Evolutionary conservation across 2,113 vertebrate genomes (phyloP).

Genomic region (Spilogale gracilis): DNA sequence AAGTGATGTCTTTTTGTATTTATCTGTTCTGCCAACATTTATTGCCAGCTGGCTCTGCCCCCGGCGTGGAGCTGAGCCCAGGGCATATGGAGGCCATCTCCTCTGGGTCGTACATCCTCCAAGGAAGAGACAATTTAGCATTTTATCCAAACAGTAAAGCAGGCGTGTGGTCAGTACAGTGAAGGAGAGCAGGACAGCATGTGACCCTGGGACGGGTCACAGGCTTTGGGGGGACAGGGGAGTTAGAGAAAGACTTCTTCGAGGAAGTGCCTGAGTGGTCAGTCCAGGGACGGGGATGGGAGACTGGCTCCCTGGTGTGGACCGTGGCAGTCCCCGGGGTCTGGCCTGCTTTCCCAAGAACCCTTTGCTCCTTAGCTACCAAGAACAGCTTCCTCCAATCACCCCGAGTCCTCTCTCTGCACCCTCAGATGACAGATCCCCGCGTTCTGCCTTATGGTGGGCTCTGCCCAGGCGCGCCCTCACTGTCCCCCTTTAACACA

Average conservation of each 20-base stretch:
- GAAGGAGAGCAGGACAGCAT: fast-evolving
- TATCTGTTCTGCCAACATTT: neutral
- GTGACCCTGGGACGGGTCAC: neutral
- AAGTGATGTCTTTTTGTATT: neutral
- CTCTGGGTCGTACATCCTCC: neutral
- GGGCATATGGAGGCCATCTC: neutral
- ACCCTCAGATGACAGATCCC: too few relatives aligned
- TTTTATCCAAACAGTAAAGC: neutral
- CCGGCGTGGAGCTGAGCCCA: neutral
- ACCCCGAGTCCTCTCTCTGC: neutral
- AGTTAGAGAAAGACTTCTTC: neutral
- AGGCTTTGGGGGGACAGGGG: neutral
- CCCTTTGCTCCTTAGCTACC: neutral
- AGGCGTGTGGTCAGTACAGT: neutral
- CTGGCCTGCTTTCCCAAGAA: neutral
- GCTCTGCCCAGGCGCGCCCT: neutral
- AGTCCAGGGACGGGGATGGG: neutral
- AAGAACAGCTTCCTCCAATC: too few relatives aligned
- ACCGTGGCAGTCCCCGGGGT: neutral
- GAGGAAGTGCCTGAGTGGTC: neutral
- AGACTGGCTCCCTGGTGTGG: neutral
- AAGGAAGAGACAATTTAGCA: neutral
- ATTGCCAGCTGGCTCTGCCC: neutral
- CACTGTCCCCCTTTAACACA: too few relatives aligned
- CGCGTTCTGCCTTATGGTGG: neutral